These are phyloP conservation scores for Apantesis nais DNA, from an alignment of 2,888 invertebrate species.

Conservation along the genomic window DNA sequence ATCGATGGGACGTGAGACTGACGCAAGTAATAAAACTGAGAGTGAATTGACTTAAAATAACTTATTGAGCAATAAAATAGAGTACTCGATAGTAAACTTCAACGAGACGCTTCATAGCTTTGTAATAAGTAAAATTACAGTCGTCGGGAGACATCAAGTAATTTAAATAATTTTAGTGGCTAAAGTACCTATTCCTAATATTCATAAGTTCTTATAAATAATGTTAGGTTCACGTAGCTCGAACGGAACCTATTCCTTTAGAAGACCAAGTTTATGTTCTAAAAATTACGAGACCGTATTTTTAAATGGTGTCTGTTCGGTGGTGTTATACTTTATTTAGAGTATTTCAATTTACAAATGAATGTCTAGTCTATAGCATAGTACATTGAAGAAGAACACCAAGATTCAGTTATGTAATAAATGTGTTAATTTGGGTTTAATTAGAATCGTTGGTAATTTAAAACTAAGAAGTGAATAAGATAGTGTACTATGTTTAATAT, in stretches of 20 bases:
- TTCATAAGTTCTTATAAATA: conserved; percentile 35
- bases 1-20: neutral
- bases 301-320: conserved; percentile 48
- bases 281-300: conserved; percentile 50
- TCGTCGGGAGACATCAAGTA: conserved; percentile 4
- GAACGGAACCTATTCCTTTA: conserved; percentile 51
- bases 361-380: conserved; percentile 31
- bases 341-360: conserved; percentile 40
- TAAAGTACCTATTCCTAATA: neutral
- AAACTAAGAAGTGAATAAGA: neutral
- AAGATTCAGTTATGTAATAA: neutral
- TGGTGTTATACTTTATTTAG: conserved; percentile 42
- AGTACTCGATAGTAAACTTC: neutral
- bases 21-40: neutral
- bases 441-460: neutral
- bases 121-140: neutral
- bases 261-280: conserved; percentile 54
- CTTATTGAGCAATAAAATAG: neutral
- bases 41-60: neutral
- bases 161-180: conserved; percentile 32
- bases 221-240: conserved; percentile 45
- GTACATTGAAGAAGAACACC: conserved; percentile 2
- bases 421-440: too few species aligned
- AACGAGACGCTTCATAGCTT: too few species aligned
- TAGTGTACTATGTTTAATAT: too few species aligned